Evolutionary conservation across 2,888 invertebrate genomes (phyloP).

Genomic region (Eilema sororculum): DNA sequence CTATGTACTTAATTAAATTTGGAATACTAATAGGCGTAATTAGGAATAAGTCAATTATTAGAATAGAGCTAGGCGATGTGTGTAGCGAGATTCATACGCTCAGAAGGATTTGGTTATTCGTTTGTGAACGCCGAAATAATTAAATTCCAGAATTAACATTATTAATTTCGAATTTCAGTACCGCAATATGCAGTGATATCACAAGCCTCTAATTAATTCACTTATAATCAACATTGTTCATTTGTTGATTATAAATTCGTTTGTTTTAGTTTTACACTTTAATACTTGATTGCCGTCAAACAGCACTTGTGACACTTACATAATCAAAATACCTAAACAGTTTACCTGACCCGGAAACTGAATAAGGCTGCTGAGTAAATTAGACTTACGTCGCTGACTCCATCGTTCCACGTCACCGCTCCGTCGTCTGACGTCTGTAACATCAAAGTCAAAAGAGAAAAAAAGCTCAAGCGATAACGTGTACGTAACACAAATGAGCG

Average conservation of each 20-base stretch:
- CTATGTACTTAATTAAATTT: slow-evolving; percentile 27
- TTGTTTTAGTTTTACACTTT: too few relatives aligned
- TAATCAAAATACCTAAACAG: not conserved
- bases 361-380: not conserved
- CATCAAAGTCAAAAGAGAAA: slow-evolving; percentile 45
- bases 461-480: slow-evolving; percentile 45
- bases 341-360: not conserved
- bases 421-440: slow-evolving; percentile 36
- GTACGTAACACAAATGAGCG: slow-evolving; percentile 44
- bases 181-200: not conserved
- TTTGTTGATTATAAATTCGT: not conserved
- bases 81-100: slow-evolving; percentile 8
- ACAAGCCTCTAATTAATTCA: not conserved
- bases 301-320: too few relatives aligned
- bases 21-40: slow-evolving; percentile 29
- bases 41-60: slow-evolving; percentile 22
- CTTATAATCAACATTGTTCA: slow-evolving; percentile 1
- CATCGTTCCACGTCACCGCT: not conserved
- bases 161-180: not conserved
- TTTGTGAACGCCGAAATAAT: slow-evolving; percentile 19
- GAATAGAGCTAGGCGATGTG: slow-evolving; percentile 11
- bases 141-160: not conserved
- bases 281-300: too few relatives aligned
- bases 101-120: slow-evolving; percentile 15
- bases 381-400: slow-evolving; percentile 14